Conservation (phyloP, 2,113 vertebrate genomes). For the Emydura subglobosa region DNA sequence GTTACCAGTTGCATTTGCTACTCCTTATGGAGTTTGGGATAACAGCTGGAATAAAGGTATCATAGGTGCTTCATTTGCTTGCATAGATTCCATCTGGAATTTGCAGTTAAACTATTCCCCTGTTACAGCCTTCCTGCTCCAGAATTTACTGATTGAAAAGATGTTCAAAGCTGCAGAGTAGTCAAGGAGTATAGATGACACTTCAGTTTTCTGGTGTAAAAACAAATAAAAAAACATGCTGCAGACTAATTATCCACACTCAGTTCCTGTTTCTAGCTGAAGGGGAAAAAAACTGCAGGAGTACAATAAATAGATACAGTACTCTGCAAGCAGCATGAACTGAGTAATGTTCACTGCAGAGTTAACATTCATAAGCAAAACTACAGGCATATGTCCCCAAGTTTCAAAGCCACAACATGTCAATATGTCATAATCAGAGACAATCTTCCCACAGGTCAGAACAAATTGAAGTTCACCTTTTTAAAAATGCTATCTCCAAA, state of each 20-base stretch:
- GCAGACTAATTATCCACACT: neutral
- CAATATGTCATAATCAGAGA: neutral
- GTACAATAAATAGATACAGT: slow-evolving; percentile 4
- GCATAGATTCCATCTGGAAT: neutral
- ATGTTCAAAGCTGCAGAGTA: neutral
- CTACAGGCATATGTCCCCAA: neutral
- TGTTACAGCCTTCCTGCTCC: neutral
- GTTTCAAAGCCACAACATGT: neutral
- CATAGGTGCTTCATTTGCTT: neutral
- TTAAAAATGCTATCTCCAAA: neutral
- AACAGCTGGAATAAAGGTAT: slow-evolving; percentile 10
- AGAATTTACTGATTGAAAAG: neutral
- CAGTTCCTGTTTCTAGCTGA: neutral
- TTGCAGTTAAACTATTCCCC: neutral
- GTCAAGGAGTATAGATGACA: neutral
- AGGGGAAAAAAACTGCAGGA: neutral
- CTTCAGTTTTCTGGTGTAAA: neutral
- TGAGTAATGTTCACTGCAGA: slow-evolving; percentile 4
- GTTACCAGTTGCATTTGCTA: neutral
- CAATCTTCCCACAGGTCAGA: neutral
- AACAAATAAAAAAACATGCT: neutral
- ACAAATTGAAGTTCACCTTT: neutral
- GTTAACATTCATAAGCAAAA: slow-evolving; percentile 40
- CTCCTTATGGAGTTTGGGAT: neutral
- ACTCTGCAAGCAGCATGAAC: neutral